Base-by-base conservation (phyloP, 1,140 invertebrate species). In the Pollicipes pollicipes region DNA sequence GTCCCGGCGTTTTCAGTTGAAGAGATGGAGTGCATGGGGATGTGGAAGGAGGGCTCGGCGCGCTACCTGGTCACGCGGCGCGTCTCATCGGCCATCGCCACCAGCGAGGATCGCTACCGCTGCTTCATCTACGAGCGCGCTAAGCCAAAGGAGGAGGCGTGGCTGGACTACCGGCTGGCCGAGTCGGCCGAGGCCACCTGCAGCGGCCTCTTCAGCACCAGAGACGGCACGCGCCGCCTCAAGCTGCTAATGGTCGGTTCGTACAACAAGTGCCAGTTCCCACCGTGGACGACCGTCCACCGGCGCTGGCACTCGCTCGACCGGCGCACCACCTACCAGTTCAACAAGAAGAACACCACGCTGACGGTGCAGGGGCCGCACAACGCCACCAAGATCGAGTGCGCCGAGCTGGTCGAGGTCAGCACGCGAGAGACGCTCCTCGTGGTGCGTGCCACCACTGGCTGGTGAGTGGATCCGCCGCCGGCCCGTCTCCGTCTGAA, bases 21-120 rank as follows among this genome's bases (percentile, higher is more conserved):
- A 78, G 90, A 92, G 77, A 80, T 94, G 68, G 87, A 90, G 73
- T 94, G 91, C 77, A 78, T 93, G 74, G 91, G 89, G 3, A 87
- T 87, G 64, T 94, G 91, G 91, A 93, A 91, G 79, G 91, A 93
- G 77, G 90, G 90, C 17, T 90, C 89, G 76, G 89, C 88, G 70
- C 83, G 88, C 66, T 94, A 92, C 80, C 83, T 93, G 71, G 90
- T 93, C 17, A 67, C 69, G 10, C 45, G 45, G 17, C 45, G 45
- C 45, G 45, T 58, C 45, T 58, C 45, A 13, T 21, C 45, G 10
- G 24, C 2, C 45, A 21, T 58, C 45, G 17, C 45, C 13, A 10
- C 13, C 74, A 91, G 93, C 80, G 91, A 95, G 79, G 92, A 95
- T 79, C 85, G 89, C 71, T 95, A 92, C 81, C 84, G 92, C 73